Percentiles rank a stretch among this genome's conserved stretches.
phyloP scores from a whole-genome alignment of 2,797 vertebrate genomes.

The Silurus aristotelis region DNA sequence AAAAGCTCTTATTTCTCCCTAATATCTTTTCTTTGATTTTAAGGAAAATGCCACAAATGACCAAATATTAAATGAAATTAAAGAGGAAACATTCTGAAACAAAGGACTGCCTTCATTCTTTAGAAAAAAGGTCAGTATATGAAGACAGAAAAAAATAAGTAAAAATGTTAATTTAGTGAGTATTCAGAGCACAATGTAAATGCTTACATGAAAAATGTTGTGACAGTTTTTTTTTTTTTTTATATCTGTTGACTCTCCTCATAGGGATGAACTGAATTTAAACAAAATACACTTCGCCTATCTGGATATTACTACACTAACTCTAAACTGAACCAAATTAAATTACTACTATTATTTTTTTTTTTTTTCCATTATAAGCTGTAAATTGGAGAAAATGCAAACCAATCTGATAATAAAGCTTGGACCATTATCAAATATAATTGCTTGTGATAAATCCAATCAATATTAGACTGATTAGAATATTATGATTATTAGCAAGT shows the following conservation, averaged over 20 bases:
- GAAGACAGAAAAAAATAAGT: neutral
- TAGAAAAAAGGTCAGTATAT: conserved; percentile 41
- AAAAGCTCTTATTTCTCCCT: neutral
- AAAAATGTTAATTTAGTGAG: neutral
- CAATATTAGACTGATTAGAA: neutral
- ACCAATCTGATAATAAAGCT: neutral
- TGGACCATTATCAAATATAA: neutral
- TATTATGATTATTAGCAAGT: neutral
- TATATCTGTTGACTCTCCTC: conserved; percentile 5
- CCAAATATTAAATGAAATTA: conserved; percentile 17
- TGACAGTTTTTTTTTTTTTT: neutral
- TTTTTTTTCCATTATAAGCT: neutral
- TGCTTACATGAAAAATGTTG: neutral
- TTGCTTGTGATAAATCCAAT: neutral
- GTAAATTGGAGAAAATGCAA: neutral
- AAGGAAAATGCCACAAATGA: conserved; percentile 24
- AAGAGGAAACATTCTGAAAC: conserved; percentile 2
- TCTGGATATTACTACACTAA: neutral
- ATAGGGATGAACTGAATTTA: conserved; percentile 26
- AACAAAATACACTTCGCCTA: neutral
- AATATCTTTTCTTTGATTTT: conserved; percentile 37
- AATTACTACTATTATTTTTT: neutral
- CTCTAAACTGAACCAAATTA: neutral
- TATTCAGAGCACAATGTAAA: neutral
- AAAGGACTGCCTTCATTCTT: neutral